Evolutionary conservation across 2,888 invertebrate species (phyloP), one percentile per base, ranked within the genome.

Genomic region (Thecocarcelia acutangulata): DNA sequence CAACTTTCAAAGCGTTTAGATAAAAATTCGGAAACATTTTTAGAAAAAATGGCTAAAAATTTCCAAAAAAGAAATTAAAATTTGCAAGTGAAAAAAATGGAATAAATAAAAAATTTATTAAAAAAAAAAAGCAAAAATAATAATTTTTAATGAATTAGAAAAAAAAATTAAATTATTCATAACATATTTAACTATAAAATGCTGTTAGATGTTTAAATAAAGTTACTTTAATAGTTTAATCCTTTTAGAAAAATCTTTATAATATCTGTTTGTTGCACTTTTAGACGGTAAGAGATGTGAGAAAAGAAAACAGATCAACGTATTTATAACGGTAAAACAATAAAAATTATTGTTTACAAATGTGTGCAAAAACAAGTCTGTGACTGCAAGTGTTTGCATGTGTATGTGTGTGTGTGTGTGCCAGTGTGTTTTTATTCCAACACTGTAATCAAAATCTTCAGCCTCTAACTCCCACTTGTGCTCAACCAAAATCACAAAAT

Each of bases 1-100:
- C 19, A 79, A 78, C 82, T 78, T 79, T 82, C 70, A 75, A 82
- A 82, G 74, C 74, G 78, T 75, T 74, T 13, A 66, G 78, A 64
- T 33, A 9, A 56, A 46, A 70, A 54, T 21, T 42, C 82, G 74
- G 79, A 70, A n/a, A 21, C 28, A 66, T 42, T 19, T 5, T 0
- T 5, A 56, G 54, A 17, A 0, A 33, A 54, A 68, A 33, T 48
- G 9, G 28, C 58, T 9, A 42, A 59, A 44, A 17, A 52, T 33
- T 48, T 46, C 12, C n/a, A 17, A 5, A 46, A 19, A 11, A 54
- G 58, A 64, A 37, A 13, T 56, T 13, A 37, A 40, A 13, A 28
- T 64, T 24, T 77, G 77, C 77, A 78, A 76, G 44, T 56, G 28
- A 19, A 28, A 44, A 46, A 37, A 12, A 58, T 50, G 44, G 12